Percentiles rank a stretch among this genome's conserved stretches.
Conservation (phyloP, 2,113 vertebrate species). For the Saguinus midas region DNA sequence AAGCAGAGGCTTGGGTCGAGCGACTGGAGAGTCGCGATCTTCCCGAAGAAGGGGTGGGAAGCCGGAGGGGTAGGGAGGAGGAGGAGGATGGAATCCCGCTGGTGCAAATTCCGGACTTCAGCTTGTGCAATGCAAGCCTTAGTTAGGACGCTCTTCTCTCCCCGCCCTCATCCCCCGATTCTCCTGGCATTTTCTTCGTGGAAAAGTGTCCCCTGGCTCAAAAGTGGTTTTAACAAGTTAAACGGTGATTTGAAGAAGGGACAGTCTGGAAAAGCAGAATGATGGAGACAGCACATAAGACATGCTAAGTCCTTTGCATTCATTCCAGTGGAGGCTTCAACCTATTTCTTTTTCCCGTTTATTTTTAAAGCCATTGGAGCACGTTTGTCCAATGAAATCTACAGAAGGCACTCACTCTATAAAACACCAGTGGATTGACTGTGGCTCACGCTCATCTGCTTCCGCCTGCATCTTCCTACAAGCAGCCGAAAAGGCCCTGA, state of each 20-base stretch:
- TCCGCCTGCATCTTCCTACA: neutral
- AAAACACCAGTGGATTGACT: neutral
- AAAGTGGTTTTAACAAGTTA: neutral
- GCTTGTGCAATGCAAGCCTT: neutral
- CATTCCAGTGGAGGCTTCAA: accelerated
- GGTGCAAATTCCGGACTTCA: accelerated
- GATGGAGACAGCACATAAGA: neutral
- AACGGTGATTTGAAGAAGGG: neutral
- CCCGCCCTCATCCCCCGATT: neutral
- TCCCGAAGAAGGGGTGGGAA: neutral
- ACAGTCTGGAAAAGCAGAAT: neutral
- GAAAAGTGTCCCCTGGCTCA: neutral
- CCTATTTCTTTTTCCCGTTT: no score
- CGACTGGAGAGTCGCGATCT: neutral
- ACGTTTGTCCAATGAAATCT: no score
- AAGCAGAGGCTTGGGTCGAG: conserved; percentile 20
- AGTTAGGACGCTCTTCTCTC: neutral
- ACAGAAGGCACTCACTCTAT: no score
- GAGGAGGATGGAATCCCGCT: neutral
- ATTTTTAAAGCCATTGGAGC: no score
- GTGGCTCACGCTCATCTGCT: accelerated
- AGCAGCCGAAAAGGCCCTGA: no score
- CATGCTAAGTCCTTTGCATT: accelerated
- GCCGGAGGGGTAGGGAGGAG: neutral
- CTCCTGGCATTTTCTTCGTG: neutral